Conservation (phyloP, 2,113 vertebrate species). For the Epinephelus fuscoguttatus region DNA sequence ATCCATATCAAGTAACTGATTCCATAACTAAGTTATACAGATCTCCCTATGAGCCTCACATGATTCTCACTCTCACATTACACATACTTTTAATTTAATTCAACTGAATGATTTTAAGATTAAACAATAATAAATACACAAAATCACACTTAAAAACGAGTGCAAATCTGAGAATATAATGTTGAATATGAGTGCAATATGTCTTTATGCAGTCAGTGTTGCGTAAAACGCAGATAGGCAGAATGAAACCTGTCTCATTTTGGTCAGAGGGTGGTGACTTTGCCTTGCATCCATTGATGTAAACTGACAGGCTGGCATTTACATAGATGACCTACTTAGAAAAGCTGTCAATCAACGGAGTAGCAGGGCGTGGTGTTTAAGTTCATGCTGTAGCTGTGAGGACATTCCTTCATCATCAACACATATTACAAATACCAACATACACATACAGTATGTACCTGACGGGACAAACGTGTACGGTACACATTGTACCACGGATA, state of each 20-base stretch:
- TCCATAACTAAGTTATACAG: too few relatives aligned
- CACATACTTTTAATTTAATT: neutral
- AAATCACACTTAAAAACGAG: neutral
- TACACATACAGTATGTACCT: neutral
- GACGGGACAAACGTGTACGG: neutral
- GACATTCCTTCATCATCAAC: slow-evolving; percentile 42
- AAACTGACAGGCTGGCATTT: slow-evolving; percentile 83
- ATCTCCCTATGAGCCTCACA: too few relatives aligned
- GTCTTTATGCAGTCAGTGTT: slow-evolving; percentile 21
- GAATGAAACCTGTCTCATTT: slow-evolving; percentile 50
- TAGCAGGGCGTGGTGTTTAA: slow-evolving; percentile 65
- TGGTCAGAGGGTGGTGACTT: slow-evolving; percentile 68
- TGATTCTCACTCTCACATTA: too few relatives aligned
- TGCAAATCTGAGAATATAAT: neutral
- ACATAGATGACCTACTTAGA: slow-evolving; percentile 80
- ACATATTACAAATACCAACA: slow-evolving; percentile 35
- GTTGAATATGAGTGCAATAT: neutral
- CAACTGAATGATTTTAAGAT: neutral
- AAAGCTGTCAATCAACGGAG: slow-evolving; percentile 75
- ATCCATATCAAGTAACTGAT: too few relatives aligned
- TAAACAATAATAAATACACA: neutral
- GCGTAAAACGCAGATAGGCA: slow-evolving; percentile 9
- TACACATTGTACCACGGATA: neutral
- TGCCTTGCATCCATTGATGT: slow-evolving; percentile 70
- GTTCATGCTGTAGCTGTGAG: slow-evolving; percentile 66